A percentile compares a stretch with the other conserved stretches of the same genome.
phyloP scores from a whole-genome alignment of 1,140 invertebrate species.

The Drosophila tsacasi region DNA sequence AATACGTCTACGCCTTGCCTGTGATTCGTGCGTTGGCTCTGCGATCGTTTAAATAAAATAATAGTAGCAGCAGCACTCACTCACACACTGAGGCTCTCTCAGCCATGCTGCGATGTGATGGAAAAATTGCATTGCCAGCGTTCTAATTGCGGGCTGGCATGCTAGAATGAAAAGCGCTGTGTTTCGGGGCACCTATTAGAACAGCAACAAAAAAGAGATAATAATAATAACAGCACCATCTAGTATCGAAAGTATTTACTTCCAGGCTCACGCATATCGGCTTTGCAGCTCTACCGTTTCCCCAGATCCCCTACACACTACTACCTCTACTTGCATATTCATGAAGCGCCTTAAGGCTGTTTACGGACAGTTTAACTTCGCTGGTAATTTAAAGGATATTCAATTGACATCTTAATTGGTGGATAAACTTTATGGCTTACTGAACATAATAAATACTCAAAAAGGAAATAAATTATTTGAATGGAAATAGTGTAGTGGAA shows the following conservation, averaged over 20 bases:
- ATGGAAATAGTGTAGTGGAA: neutral
- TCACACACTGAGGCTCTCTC: slow-evolving; percentile 15
- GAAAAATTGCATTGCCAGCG: slow-evolving; percentile 54
- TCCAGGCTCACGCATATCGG: slow-evolving; percentile 30
- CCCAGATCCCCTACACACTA: slow-evolving; percentile 23
- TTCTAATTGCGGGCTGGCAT: slow-evolving; percentile 77
- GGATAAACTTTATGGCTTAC: neutral
- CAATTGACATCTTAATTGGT: slow-evolving; percentile 29
- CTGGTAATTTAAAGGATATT: slow-evolving; percentile 51
- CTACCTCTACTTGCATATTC: slow-evolving; percentile 43
- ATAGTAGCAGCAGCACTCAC: slow-evolving; percentile 42
- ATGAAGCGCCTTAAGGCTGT: slow-evolving; percentile 29
- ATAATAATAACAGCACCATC: slow-evolving; percentile 12
- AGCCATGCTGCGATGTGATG: slow-evolving; percentile 21
- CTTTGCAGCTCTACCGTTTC: neutral
- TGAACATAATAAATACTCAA: neutral
- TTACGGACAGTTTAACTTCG: slow-evolving; percentile 28
- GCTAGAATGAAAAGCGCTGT: slow-evolving; percentile 56
- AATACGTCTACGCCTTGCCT: slow-evolving; percentile 53
- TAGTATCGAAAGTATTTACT: slow-evolving; percentile 44
- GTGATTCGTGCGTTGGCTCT: slow-evolving; percentile 71
- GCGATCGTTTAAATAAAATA: slow-evolving; percentile 71
- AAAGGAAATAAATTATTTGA: neutral
- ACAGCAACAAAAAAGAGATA: slow-evolving; percentile 17
- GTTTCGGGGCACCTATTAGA: slow-evolving; percentile 29